Evolutionary conservation across 2,888 invertebrate species (phyloP), one percentile per base, ranked within the genome.

Genomic region (Ophion costatus): DNA sequence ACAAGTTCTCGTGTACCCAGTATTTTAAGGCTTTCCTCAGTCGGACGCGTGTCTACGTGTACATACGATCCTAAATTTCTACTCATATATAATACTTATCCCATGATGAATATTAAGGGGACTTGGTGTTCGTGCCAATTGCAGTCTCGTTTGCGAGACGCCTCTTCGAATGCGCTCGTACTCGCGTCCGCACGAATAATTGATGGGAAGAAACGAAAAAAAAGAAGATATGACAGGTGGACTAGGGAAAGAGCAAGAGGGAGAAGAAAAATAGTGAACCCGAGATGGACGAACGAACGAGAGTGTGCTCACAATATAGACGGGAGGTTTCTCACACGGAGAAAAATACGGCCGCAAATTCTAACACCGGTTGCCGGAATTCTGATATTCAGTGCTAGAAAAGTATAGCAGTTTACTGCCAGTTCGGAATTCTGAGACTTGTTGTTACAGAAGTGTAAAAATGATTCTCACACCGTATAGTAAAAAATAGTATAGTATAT

Each of bases 101-200:
- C n/a, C 10, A 24, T 64, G 38, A 38, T 59, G 73, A 57, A 20
- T 42, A 56, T 22, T 11, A 73, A 56, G 57, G 22, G 22, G 67
- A 63, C 9, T 11, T 38, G n/a, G 17, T 45, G 61, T 71, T 81
- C 70, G 81, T 76, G 70, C 24, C 56, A 51, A 71, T 24, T 63
- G 38, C 42, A 57, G 57, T 71, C 24, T 82, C 63, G 64, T 22
- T 29, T 20, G n/a, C 11, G 66, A 24, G 29, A 71, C 71, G 57
- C 59, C 70, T 76, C 75, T 70, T 76, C 42, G 56, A 70, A 76
- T 70, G 64, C 63, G 61, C 63, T 70, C 38, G 74, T 83, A 73
- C 66, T 24, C 59, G 71, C 57, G 7, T 61, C 59, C 14, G 69
- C 42, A 77, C 78, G 69, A 77, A 84, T 73, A 84, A 84, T 81